These are phyloP conservation scores for Falco peregrinus DNA, from an alignment of 2,797 vertebrate genomes.

Conservation along the genomic window DNA sequence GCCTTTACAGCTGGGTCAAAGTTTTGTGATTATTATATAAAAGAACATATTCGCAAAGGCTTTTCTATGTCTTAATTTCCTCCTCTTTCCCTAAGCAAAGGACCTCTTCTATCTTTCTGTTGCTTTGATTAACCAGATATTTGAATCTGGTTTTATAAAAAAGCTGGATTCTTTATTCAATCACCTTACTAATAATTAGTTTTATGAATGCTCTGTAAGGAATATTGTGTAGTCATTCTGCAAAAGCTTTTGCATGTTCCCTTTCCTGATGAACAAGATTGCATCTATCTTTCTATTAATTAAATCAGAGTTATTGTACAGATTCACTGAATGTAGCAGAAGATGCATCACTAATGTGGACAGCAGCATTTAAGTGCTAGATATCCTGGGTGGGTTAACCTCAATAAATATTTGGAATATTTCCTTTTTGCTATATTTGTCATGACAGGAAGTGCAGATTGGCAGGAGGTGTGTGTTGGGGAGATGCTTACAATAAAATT, in stretches of 20 bases:
- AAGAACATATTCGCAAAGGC: background rate
- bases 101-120: background rate
- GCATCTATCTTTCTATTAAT: background rate
- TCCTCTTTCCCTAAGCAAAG: background rate
- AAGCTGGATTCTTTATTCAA: background rate
- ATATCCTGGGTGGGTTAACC: background rate
- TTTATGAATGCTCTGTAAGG: background rate
- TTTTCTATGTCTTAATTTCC: background rate
- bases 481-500: background rate
- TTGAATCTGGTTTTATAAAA: background rate
- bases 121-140: background rate
- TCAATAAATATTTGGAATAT: slow-evolving; percentile 29
- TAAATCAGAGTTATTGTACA: background rate
- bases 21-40: background rate
- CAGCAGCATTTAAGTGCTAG: background rate
- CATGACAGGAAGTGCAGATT: background rate
- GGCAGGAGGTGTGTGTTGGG: background rate
- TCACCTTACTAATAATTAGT: background rate
- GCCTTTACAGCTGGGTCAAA: background rate
- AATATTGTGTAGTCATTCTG: rapidly evolving
- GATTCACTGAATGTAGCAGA: background rate
- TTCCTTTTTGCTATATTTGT: slow-evolving; percentile 19
- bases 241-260: background rate
- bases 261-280: background rate
- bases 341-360: slow-evolving; percentile 20